Conservation (phyloP, 2,797 vertebrate species). For the Allochrocebus solatus region DNA sequence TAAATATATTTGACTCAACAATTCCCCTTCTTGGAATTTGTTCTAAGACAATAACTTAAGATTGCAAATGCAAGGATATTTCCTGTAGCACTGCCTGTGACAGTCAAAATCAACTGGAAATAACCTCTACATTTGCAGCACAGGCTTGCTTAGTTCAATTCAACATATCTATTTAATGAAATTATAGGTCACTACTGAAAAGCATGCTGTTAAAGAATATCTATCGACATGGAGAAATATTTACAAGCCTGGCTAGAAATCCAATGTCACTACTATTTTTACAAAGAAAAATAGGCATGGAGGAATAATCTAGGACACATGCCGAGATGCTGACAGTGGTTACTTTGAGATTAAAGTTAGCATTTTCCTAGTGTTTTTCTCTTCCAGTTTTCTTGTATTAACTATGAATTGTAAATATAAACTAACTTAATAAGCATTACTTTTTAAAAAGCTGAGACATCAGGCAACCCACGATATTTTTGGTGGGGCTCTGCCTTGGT, state of each 20-base stretch:
- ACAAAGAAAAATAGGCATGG: background rate
- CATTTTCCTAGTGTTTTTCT: background rate
- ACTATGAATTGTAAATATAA: background rate
- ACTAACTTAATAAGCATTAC: background rate
- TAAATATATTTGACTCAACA: background rate
- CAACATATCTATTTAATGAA: background rate
- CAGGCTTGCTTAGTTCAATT: background rate
- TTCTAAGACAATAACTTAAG: constrained; percentile 8
- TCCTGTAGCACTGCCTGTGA: background rate
- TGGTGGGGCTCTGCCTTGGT: background rate
- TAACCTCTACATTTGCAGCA: background rate
- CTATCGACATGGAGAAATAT: background rate
- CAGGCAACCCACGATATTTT: background rate
- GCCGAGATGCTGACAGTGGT: background rate
- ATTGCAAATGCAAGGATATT: background rate
- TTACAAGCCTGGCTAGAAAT: background rate
- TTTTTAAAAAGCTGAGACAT: background rate
- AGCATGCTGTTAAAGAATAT: background rate
- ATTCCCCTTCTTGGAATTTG: constrained; percentile 9
- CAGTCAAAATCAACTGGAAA: background rate
- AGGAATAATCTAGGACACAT: background rate
- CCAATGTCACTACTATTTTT: background rate
- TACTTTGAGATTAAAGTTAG: background rate
- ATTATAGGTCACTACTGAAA: background rate
- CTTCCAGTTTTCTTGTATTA: background rate